phyloP scores from a whole-genome alignment of 2,888 invertebrate genomes.

The Eucera pruinosa region DNA sequence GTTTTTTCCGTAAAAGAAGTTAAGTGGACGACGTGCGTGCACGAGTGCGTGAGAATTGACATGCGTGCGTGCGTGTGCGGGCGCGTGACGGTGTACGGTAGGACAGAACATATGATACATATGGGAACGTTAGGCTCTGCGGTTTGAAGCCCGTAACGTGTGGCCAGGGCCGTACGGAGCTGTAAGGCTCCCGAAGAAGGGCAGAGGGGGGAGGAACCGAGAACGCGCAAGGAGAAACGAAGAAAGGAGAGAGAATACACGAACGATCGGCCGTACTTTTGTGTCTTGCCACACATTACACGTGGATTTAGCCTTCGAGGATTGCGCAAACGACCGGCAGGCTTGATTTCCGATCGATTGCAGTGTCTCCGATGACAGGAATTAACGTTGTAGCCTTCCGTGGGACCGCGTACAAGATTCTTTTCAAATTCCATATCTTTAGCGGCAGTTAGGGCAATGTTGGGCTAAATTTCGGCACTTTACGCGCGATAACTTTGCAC shows the following conservation, averaged over 20 bases:
- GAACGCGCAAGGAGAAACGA: conserved; percentile 31
- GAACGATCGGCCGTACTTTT: conserved; percentile 57
- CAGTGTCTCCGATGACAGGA: conserved; percentile 49
- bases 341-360: conserved; percentile 44
- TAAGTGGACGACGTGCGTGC: conserved; percentile 64
- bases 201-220: conserved; percentile 15
- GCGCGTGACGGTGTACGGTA: conserved; percentile 75
- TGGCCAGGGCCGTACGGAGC: conserved; percentile 68
- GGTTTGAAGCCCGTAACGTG: conserved; percentile 83
- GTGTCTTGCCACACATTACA: conserved; percentile 31
- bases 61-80: conserved; percentile 64
- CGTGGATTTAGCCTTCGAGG: conserved; percentile 29
- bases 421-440: not conserved
- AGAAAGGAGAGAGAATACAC: conserved; percentile 62
- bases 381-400: conserved; percentile 27
- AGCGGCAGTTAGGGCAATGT: no score
- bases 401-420: not conserved
- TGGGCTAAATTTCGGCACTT: no score
- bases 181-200: conserved; percentile 35
- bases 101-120: conserved; percentile 84
- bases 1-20: conserved; percentile 39
- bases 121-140: conserved; percentile 83
- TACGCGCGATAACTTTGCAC: no score
- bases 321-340: conserved; percentile 45
- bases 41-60: conserved; percentile 70